Evolutionary conservation across 2,113 vertebrate genomes (phyloP).

Genomic region (Ursus arctos): DNA sequence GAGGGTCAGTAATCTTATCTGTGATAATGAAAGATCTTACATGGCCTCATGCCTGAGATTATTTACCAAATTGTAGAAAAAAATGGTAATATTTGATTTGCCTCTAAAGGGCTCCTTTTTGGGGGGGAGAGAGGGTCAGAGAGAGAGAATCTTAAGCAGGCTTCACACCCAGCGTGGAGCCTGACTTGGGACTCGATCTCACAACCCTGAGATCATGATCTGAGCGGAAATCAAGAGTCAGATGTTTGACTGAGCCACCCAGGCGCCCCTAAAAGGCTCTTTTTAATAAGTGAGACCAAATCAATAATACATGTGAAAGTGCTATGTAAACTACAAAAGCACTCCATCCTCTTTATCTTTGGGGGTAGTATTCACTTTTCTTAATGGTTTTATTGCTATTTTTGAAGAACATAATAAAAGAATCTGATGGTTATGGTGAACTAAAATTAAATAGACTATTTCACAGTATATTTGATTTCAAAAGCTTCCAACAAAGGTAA

Average conservation of each 20-base stretch:
- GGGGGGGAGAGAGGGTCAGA: background rate
- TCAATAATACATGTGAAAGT: background rate
- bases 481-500: background rate
- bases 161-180: background rate
- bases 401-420: background rate
- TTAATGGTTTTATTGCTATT: background rate
- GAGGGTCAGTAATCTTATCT: background rate
- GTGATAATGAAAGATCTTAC: background rate
- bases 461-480: background rate
- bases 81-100: background rate
- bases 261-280: background rate
- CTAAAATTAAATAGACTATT: background rate
- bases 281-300: background rate
- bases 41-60: background rate
- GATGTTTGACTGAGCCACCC: background rate
- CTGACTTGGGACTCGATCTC: background rate
- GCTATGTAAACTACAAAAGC: background rate
- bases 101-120: background rate
- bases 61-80: background rate
- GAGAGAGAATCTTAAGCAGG: background rate
- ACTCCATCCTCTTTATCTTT: background rate
- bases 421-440: background rate
- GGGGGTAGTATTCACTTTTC: background rate
- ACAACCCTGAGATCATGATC: background rate
- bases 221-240: background rate